Evolutionary conservation across 2,797 vertebrate genomes (phyloP), one percentile per base, ranked within the genome.

Genomic region (Limosa lapponica): DNA sequence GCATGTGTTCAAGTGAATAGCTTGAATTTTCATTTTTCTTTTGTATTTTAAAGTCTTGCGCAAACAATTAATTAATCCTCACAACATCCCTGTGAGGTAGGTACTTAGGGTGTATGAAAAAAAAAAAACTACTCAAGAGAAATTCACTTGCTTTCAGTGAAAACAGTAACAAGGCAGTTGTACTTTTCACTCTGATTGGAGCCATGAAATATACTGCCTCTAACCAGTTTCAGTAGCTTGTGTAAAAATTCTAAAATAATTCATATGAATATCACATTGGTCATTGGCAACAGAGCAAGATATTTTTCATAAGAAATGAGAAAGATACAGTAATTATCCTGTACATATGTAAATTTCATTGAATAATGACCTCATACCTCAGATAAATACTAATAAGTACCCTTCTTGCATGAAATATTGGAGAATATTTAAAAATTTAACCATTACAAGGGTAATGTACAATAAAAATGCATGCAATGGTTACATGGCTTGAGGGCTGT

Each of bases 81-180:
- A 97, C 87, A 96, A 96, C 96, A 97, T 90, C 90, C 94, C 96
- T 97, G 90, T 96, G 96, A 96, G 94, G 91, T 97, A 93, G 96
- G 93, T 77, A 78, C 7, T 72, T 34, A 39, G 27, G 11, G 9
- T 90, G 9, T 54, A 49, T 64, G 25, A 32, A 36, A 51, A 73
- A 70, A 13, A 54, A 30, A 64, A 77, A n/a, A 84, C 8, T 16
- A 30, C 11, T 64, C 9, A 49, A 6, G 4, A 88, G 27, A 95
- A 77, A 81, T 77, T 73, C 7, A 64, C 5, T 43, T 70, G 36
- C 23, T 62, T 89, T 54, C 30, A 81, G 34, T 71, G 74, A 77
- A 51, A 87, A 36, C 25, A 51, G 13, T 24, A 69, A 57, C 13
- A 61, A 82, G 58, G 49, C 23, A 16, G 24, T 41, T 87, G 23